Base-by-base conservation (phyloP, 2,888 invertebrate species). In the Acleris cristana region DNA sequence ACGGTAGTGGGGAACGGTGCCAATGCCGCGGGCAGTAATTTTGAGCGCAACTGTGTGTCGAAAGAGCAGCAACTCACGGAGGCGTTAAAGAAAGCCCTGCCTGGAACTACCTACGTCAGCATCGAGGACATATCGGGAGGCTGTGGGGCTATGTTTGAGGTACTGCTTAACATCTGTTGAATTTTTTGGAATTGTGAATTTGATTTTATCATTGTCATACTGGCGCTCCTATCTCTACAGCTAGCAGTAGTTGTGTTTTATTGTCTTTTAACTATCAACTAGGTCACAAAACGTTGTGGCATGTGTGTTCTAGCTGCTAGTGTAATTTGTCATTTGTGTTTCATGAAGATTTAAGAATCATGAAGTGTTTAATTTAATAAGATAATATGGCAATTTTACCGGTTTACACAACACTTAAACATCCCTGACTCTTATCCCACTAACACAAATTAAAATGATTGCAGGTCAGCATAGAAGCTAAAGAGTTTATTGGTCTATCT, bases 71-170 rank as follows among this genome's bases (percentile, higher is more conserved):
- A 88, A 71, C 74, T 92, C 10, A 84, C 88, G 0, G 82, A 83
- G 6, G 79, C 77, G 0, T 73, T 92, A 51, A 85, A 83, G 70
- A 83, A 78, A n/a, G 76, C 89, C 0, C 92, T 96, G 79, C 96
- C 96, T 0, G 90, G 94, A 59, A 95, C 96, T 14, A 93, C 94
- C 12, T 87, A 90, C 55, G 93, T 96, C 64, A 93, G 94, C 79
- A 95, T 96, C 1, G 92, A 94, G 68, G 96, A 96, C 78, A 95
- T 96, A 55, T 96, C 96, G 18, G 97, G 97, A 66, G 96, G 97
- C 58, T 96, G 97, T 82, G 97, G 97, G 2, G 96, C 96, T 18
- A 96, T 97, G 96, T 97, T 95, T 85, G 96, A 96, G 87, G 94
- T 95, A 69, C 16, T 18, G 16, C 48, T 45, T 45, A 45, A 7